Evolutionary conservation across 2,888 invertebrate species (phyloP).

Genomic region (Allolobophora icterica): DNA sequence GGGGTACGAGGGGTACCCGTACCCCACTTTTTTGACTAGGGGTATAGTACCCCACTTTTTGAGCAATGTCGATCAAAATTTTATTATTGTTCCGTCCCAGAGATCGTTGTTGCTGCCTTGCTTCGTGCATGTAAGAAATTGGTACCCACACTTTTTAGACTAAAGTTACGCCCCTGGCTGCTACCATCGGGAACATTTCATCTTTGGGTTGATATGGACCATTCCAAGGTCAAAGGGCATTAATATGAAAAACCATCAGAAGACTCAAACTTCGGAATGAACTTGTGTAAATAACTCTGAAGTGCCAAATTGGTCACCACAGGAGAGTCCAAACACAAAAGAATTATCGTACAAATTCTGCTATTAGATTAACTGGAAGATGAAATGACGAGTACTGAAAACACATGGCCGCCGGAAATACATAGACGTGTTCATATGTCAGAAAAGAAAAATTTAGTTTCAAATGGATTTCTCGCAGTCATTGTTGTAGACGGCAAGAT

Average conservation of each 20-base stretch:
- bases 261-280: background rate
- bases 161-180: no score
- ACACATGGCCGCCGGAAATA: background rate
- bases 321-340: background rate
- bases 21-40: no score
- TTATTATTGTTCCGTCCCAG: no score
- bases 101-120: no score
- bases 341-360: constrained; percentile 17
- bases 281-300: background rate
- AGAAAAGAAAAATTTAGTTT: background rate
- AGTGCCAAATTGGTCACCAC: background rate
- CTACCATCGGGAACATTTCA: no score
- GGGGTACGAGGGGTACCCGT: no score
- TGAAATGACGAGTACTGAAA: background rate
- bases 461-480: background rate
- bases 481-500: background rate
- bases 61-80: no score
- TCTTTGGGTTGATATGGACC: no score
- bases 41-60: no score
- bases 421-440: background rate
- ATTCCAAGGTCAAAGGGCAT: no score
- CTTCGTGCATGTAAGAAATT: no score
- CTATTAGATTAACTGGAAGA: background rate
- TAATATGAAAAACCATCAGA: background rate
- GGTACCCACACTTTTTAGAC: no score